phyloP scores from a whole-genome alignment of 23 tunicate species.

The Halocynthia roretzi region DNA sequence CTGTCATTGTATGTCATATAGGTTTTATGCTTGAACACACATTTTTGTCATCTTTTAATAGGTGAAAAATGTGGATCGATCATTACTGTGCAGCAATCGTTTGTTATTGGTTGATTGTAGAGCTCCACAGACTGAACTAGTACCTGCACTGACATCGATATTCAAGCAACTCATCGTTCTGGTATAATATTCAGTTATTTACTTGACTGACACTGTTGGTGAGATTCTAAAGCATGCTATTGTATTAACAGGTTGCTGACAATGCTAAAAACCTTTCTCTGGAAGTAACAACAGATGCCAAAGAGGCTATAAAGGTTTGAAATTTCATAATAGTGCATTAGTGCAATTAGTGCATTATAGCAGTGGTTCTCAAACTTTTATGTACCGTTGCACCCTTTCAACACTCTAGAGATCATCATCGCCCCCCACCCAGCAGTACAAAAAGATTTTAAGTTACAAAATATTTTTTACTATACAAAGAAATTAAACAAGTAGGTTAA shows the following conservation, averaged over 20 bases:
- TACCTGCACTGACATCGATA: conserved; percentile 48
- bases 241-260: conserved; percentile 17
- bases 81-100: conserved; percentile 35
- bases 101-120: conserved; percentile 57
- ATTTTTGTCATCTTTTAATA: neutral
- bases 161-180: conserved; percentile 65
- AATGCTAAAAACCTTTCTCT: conserved; percentile 46
- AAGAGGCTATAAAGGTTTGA: conserved; percentile 34
- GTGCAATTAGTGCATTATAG: too few species aligned
- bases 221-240: neutral
- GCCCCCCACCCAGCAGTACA: too few species aligned
- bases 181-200: conserved; percentile 16
- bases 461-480: too few species aligned
- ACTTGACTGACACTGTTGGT: neutral
- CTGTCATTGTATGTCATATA: too few species aligned
- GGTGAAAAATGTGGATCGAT: conserved; percentile 72
- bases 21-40: too few species aligned
- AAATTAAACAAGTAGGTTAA: too few species aligned
- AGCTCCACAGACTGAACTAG: conserved; percentile 23
- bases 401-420: too few species aligned
- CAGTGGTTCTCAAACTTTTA: too few species aligned
- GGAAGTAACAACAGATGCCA: conserved; percentile 33
- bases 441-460: too few species aligned
- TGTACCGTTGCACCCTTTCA: too few species aligned
- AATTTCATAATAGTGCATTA: too few species aligned